Evolutionary conservation across 2,113 vertebrate genomes (phyloP).

Genomic region (Oreocharis arfaki): DNA sequence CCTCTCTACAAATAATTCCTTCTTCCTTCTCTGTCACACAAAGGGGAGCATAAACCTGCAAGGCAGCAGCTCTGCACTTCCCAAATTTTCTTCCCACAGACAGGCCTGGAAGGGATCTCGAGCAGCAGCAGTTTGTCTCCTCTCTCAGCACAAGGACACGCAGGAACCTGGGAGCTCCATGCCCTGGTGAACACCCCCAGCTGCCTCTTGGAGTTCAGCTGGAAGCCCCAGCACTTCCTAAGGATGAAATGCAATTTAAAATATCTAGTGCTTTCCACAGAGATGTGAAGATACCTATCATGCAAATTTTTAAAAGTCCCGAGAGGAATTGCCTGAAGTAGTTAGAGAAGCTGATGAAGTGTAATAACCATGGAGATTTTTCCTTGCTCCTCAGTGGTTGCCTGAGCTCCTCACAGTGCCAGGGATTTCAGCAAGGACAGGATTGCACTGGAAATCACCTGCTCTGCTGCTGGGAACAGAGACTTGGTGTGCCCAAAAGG

Average conservation of each 20-base stretch:
- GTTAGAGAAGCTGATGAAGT: not conserved
- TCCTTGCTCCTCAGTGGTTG: not conserved
- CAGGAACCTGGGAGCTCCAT: not conserved
- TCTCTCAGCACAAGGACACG: not conserved
- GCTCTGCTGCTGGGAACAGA: not conserved
- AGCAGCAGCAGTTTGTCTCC: not conserved
- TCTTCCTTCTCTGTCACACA: not conserved
- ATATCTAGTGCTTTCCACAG: not conserved
- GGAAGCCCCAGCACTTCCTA: not conserved
- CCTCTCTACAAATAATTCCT: not conserved
- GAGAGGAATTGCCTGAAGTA: slow-evolving; percentile 6
- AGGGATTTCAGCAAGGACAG: not conserved
- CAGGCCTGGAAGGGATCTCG: not conserved
- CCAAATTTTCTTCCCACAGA: not conserved
- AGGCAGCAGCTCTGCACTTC: not conserved
- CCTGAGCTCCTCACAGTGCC: not conserved
- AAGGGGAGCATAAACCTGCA: not conserved
- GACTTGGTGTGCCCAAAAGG: not conserved
- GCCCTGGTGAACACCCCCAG: not conserved
- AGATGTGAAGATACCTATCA: slow-evolving; percentile 8
- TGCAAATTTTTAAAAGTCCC: slow-evolving; percentile 3
- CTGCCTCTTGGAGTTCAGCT: not conserved
- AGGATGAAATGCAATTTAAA: not conserved
- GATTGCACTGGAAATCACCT: not conserved
- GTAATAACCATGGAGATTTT: not conserved